Base-by-base conservation (phyloP, 2,797 vertebrate genomes). In the Triplophysa yarkandensis region DNA sequence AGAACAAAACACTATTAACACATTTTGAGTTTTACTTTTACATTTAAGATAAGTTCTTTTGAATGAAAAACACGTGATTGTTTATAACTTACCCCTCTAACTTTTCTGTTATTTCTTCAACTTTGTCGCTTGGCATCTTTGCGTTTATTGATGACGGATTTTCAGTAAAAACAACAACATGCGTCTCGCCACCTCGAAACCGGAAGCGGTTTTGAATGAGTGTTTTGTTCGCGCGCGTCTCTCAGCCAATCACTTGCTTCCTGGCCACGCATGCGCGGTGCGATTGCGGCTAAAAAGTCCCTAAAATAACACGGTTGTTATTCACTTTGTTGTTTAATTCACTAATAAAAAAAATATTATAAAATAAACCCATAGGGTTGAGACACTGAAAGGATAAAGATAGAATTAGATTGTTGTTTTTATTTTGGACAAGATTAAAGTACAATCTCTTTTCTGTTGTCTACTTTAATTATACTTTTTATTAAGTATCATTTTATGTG, bases 221-320 rank as follows among this genome's bases (percentile, higher is more conserved):
- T 1, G 50, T 32, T 60, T 67, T 36, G 43, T 75, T 75, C 64
- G 72, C 72, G 72, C 72, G 64, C 64, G 58, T 23, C 36, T 74
- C 19, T 57, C 50, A 14, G 0, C 71, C 63, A 75, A 75, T 75
- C 30, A 8, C 10, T 23, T 14, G 23, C 43, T 4, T 21, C 13
- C 6, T 23, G n/a, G 2, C 21, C 11, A 52, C 54, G 63, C 72
- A 68, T 39, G 72, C 63, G 72, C 54, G 4, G 3, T 8, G 2
- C 4, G 11, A 4, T 3, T 0, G 17, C 23, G 6, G 13, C 21
- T 19, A 4, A 71, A 46, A n/a, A n/a, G n/a, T n/a, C n/a, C n/a
- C n/a, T n/a, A n/a, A n/a, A n/a, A n/a, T n/a, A n/a, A n/a, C n/a
- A n/a, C n/a, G n/a, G n/a, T n/a, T n/a, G n/a, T n/a, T n/a, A n/a